Evolutionary conservation across 2,797 vertebrate species (phyloP), one percentile per base, ranked within the genome.

Genomic region (Enoplosus armatus): DNA sequence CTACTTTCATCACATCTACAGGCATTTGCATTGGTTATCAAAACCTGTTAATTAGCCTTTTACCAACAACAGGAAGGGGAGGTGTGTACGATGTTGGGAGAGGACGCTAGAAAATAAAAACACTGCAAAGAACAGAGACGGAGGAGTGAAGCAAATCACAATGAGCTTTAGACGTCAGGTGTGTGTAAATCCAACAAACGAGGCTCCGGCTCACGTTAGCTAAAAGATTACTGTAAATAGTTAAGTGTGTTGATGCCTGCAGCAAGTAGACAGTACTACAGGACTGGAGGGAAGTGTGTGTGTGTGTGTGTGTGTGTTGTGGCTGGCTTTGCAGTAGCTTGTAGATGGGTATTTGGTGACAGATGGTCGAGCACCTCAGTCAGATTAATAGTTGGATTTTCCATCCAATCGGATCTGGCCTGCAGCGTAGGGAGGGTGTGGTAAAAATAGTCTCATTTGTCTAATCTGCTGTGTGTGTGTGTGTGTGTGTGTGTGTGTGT

Each of bases 351-450:
- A 85, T 89, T 87, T 68, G 83, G 85, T 89, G 94, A 92, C 95
- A 96, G 94, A 95, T 95, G 95, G 95, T 72, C 29, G 85, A 84
- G 91, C 93, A 94, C 91, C 92, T 93, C 92, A 84, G 85, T 91
- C 87, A 94, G 94, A 95, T 96, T 95, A 95, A 95, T 94, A 93
- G 91, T 87, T 88, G 86, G 93, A 94, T 95, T 93, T 93, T 89
- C 93, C 75, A 73, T 91, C 92, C 93, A 95, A 94, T 95, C 90
- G 83, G 94, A 92, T 95, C 94, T 93, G 79, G 77, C 84, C 86
- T 63, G 62, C 90, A 83, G 86, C 29, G 79, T 60, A 65, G 88
- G 84, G 65, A 84, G 92, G 89, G 87, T 81, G 89, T 86, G 92
- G 91, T 94, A 95, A 94, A 95, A 94, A 96, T 95, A 95, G 93